Percentiles rank a stretch among this genome's conserved stretches.
Conservation (phyloP, 2,888 invertebrate genomes). For the Troides helena region DNA sequence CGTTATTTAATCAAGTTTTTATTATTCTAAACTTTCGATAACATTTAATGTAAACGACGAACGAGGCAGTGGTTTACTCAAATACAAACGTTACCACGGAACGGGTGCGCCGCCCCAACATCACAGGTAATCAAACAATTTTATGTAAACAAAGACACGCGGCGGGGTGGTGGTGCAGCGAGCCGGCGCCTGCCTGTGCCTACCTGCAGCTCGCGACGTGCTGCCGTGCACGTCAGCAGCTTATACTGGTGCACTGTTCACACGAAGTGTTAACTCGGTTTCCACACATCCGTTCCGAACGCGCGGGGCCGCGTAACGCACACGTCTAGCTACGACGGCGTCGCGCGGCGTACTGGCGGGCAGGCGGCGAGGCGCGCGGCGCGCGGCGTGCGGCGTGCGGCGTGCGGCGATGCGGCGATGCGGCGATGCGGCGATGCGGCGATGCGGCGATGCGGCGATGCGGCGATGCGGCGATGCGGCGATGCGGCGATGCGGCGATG, state of each 20-base stretch:
- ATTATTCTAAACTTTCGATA: too few relatives aligned
- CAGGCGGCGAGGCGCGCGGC: constrained; percentile 11
- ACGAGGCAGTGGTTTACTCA: too few relatives aligned
- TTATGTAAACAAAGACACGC: not conserved
- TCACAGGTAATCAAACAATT: constrained; percentile 4
- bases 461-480: too few relatives aligned
- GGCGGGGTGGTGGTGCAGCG: not conserved
- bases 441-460: constrained; percentile 25
- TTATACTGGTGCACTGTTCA: constrained; percentile 12
- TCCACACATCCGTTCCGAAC: constrained; percentile 1
- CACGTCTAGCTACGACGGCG: not conserved
- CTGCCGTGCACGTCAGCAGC: constrained; percentile 2
- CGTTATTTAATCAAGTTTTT: too few relatives aligned
- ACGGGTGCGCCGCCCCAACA: not conserved
- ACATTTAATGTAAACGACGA: too few relatives aligned
- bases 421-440: constrained; percentile 15
- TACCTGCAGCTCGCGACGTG: too few relatives aligned
- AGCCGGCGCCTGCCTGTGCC: not conserved
- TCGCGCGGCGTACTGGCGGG: constrained; percentile 22
- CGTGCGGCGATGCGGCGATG: not conserved
- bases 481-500: too few relatives aligned
- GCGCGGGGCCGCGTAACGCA: not conserved
- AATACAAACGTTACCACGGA: too few relatives aligned
- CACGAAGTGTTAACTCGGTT: not conserved
- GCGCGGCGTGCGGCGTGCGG: constrained; percentile 25